Percentiles rank a stretch among this genome's conserved stretches.
Conservation (phyloP, 2,113 vertebrate genomes). For the Ophthalmolycus amberensis region DNA sequence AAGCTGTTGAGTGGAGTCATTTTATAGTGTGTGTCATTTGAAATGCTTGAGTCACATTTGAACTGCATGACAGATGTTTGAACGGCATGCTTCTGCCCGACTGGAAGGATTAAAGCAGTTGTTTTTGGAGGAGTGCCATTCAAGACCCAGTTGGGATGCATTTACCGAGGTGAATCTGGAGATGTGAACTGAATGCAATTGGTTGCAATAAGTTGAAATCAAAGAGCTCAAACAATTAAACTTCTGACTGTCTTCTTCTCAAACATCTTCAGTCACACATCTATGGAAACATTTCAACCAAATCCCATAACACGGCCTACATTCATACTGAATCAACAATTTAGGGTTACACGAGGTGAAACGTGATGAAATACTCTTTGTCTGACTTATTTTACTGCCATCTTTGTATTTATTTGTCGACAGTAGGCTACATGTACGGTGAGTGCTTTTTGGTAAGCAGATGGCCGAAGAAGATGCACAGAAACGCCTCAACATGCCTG, state of each 20-base stretch:
- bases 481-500: background rate
- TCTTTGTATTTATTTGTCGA: background rate
- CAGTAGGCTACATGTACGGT: background rate
- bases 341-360: background rate
- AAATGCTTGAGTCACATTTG: slow-evolving; percentile 55
- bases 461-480: slow-evolving; percentile 23
- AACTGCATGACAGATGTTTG: slow-evolving; percentile 71
- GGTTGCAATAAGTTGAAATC: slow-evolving; percentile 30
- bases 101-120: slow-evolving; percentile 64
- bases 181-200: slow-evolving; percentile 24
- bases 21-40: slow-evolving; percentile 46
- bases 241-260: slow-evolving; percentile 5
- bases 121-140: slow-evolving; percentile 62
- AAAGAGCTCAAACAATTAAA: slow-evolving; percentile 21
- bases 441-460: slow-evolving; percentile 12
- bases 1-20: slow-evolving; percentile 49
- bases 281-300: background rate
- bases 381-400: background rate
- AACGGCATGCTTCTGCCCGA: slow-evolving; percentile 51
- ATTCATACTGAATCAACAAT: background rate
- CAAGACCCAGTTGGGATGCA: slow-evolving; percentile 48
- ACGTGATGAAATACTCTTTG: background rate
- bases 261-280: too few species aligned
- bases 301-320: background rate
- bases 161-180: slow-evolving; percentile 43